Base-by-base conservation (phyloP, 2,888 invertebrate genomes). In the Orchesellides sinensis region DNA sequence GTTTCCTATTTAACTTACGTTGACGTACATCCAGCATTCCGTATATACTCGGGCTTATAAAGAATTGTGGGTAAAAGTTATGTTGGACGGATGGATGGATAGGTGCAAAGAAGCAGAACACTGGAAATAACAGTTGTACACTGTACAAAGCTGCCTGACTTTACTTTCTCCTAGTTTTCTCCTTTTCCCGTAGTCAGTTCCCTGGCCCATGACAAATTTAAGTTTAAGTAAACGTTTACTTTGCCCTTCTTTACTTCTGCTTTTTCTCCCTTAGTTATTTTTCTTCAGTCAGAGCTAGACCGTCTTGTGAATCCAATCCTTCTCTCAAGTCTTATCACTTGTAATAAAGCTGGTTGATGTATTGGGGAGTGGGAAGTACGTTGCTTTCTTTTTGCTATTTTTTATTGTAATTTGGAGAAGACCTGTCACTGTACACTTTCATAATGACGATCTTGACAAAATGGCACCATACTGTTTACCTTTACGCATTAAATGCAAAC, bases 211-310 rank as follows among this genome's bases (percentile, higher is more conserved):
- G 3, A 45, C 32, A 74, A 70, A 74, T 29, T 49, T 40, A 65
- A 65, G 74, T 74, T 74, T 54, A 74, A 74, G 65, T 74, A 74
- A 74, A 74, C 65, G 74, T 74, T 74, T 74, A 74, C 74, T 54
- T 74, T 63, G 35, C 45, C 17, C 52, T 45, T 21, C 21, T 56
- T 65, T 73, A 49, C 59, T 72, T 59, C 45, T 23, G 45, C 69
- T 54, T 69, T 54, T 56, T 66, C 49, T 29, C 17, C 56, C 14
- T 12, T 40, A 56, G 21, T n/a, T 69, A 23, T 25, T 8, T 45
- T 27, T 25, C 27, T 66, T n/a, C 23, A 63, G 5, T 14, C 23
- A 14, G 27, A 61, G n/a, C 32, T 61, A 17, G 10, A 61, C 35
- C 23, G 17, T 47, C 2, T 21, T 69, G 19, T 54, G 2, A n/a